Evolutionary conservation across 2,888 invertebrate species (phyloP), one percentile per base, ranked within the genome.

Genomic region (Yponomeuta evonymella): DNA sequence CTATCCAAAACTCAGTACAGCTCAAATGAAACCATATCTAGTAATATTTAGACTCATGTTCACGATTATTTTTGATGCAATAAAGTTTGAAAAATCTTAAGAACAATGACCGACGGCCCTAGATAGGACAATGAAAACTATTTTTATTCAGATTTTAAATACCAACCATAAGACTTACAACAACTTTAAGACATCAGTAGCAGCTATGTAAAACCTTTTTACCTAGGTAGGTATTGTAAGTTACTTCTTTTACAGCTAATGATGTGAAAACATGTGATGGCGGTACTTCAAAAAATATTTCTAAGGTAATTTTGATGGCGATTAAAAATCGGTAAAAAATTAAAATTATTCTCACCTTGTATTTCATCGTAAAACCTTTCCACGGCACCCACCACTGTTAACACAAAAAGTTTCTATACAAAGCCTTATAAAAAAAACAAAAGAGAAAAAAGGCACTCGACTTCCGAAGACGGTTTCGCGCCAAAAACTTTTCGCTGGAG

Each of bases 401-500:
- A 12, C 65, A 65, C 65, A 65, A 64, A 64, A 64, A 58, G 51
- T 58, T 58, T 64, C 4, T 64, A 9, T 30, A 29, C 33, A 5
- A 64, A 64, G 29, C 23, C 64, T 23, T n/a, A 64, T 4, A 64
- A 64, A 64, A 64, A 64, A 64, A 29, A 8, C 67, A 62, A 62
- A 70, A 66, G 64, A 71, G 70, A 65, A 67, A 70, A 58, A 58
- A 58, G 3, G 3, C 15, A 58, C 51, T 9, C 51, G 70, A 70
- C 63, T 70, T 33, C 58, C 15, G 63, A 73, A 70, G 69, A 70
- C 48, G 43, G 51, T 69, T 70, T 70, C 73, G 72, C 74, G 74
- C 71, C 71, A 68, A 72, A 73, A 63, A 65, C 62, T 65, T 67
- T 36, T 29, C 68, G 62, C 51, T 58, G 15, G 67, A 43, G 67